These are phyloP conservation scores for Pteropus rufus DNA, from an alignment of 2,797 vertebrate species.

Conservation along the genomic window DNA sequence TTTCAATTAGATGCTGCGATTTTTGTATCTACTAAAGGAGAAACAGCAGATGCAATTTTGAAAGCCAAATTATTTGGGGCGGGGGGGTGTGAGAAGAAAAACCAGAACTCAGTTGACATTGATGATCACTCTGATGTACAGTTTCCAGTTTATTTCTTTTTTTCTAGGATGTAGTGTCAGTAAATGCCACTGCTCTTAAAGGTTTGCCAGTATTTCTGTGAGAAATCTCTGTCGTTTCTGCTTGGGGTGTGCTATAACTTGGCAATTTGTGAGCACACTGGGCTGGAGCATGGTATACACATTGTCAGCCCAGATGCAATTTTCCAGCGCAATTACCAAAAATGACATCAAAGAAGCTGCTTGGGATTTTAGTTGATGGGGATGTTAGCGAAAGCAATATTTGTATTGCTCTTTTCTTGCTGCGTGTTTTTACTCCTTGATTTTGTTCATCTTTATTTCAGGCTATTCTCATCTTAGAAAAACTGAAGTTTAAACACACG, in stretches of 20 bases:
- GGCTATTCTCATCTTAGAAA: neutral
- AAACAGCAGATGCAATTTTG: neutral
- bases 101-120: neutral
- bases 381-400: neutral
- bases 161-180: constrained; percentile 20
- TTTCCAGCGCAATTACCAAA: constrained; percentile 76
- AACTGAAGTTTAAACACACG: neutral
- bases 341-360: constrained; percentile 78
- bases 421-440: neutral
- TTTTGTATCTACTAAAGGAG: neutral
- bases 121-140: neutral
- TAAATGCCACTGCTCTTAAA: constrained; percentile 67
- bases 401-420: neutral
- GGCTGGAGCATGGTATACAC: constrained; percentile 60
- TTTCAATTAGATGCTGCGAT: neutral
- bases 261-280: constrained; percentile 72
- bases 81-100: neutral
- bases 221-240: constrained; percentile 67
- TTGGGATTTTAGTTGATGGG: constrained; percentile 61
- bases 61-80: constrained; percentile 20
- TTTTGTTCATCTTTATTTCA: neutral
- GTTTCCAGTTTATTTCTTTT: neutral
- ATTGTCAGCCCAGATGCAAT: constrained; percentile 74
- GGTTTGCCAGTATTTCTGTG: constrained; percentile 73
- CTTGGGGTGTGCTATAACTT: constrained; percentile 66